A percentile compares a stretch with the other conserved stretches of the same genome.
phyloP scores from a whole-genome alignment of 2,888 invertebrate species.

The Microctonus hyperodae region DNA sequence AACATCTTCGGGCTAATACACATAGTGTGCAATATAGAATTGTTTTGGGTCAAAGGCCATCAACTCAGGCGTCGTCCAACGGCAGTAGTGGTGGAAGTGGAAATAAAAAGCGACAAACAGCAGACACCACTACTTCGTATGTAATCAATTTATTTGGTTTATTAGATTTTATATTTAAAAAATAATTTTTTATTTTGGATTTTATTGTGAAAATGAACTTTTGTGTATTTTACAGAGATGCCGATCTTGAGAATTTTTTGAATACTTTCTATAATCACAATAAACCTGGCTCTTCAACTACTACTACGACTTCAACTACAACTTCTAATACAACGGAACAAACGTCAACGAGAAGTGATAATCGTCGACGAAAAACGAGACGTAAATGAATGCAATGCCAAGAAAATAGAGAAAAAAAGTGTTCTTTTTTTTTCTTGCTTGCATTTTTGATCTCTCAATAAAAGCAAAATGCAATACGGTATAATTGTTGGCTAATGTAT shows the following conservation, averaged over 20 bases:
- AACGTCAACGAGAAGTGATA: conserved; percentile 52
- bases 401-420: neutral
- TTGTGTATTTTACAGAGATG: conserved; percentile 66
- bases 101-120: conserved; percentile 55
- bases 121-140: conserved; percentile 57
- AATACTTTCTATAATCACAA: conserved; percentile 80
- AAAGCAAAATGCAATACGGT: conserved; percentile 43
- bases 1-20: conserved; percentile 87
- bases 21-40: conserved; percentile 91
- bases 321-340: conserved; percentile 56
- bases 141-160: no score
- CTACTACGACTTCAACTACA: conserved; percentile 47
- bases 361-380: conserved; percentile 58
- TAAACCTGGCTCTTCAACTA: conserved; percentile 60
- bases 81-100: no score
- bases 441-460: conserved; percentile 40
- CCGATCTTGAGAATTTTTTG: conserved; percentile 82
- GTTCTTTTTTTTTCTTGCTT: neutral
- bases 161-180: no score
- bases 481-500: conserved; percentile 50
- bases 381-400: conserved; percentile 48
- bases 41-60: conserved; percentile 75
- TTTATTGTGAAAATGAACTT: neutral
- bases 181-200: no score
- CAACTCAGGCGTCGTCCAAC: conserved; percentile 55